phyloP scores from a whole-genome alignment of 1,140 invertebrate species.

The Amyelois transitella region DNA sequence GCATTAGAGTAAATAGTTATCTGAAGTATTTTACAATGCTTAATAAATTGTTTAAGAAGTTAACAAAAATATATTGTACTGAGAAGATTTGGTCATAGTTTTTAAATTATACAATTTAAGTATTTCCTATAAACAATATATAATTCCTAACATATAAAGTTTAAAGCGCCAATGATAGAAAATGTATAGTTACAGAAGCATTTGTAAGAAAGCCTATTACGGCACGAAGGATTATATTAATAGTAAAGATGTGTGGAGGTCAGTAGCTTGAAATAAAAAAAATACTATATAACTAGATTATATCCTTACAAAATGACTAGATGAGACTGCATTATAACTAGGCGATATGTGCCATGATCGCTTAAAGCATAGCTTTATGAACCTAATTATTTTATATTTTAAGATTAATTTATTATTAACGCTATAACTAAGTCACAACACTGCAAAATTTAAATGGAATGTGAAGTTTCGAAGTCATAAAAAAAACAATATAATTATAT shows the following conservation, averaged over 20 bases:
- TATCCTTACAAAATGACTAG: constrained; percentile 23
- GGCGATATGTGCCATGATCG: constrained; percentile 32
- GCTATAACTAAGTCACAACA: constrained; percentile 32
- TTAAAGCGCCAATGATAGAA: no score
- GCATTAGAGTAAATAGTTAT: not conserved
- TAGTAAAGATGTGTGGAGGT: no score
- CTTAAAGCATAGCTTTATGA: constrained; percentile 29
- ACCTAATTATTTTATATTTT: constrained; percentile 16
- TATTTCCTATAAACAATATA: no score
- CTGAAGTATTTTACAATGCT: not conserved
- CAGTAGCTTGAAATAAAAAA: not conserved
- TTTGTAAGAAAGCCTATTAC: no score
- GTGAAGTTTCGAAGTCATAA: not conserved
- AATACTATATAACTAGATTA: not conserved
- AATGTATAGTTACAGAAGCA: no score
- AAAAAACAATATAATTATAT: constrained; percentile 4
- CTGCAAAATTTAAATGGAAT: constrained; percentile 27
- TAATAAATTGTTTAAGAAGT: not conserved
- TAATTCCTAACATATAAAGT: no score
- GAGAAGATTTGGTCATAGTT: no score
- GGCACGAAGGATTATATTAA: no score
- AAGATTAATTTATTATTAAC: constrained; percentile 13
- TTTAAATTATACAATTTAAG: no score
- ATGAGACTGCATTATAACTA: constrained; percentile 23
- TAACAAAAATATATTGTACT: not conserved